A percentile compares a stretch with the other conserved stretches of the same genome.
These are phyloP conservation scores for Metalampra italica DNA, from an alignment of 2,888 invertebrate species.

Conservation along the genomic window DNA sequence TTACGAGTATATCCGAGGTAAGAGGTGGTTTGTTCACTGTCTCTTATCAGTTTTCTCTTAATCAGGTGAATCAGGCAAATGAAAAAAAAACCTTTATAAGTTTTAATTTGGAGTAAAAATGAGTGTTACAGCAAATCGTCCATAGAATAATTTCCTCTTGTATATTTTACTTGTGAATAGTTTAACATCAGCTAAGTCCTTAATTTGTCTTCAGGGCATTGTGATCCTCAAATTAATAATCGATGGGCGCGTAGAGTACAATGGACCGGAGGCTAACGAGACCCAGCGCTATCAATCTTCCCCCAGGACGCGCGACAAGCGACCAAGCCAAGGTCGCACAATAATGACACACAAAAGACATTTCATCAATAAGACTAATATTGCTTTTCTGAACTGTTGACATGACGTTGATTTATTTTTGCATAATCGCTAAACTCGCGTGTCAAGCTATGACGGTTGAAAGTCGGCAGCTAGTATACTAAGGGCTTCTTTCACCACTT, in stretches of 20 bases:
- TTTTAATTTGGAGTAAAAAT: not conserved
- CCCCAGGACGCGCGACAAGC: constrained; percentile 9
- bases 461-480: too few relatives aligned
- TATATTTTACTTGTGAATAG: not conserved
- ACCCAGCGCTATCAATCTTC: constrained; percentile 47
- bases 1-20: too few relatives aligned
- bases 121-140: not conserved
- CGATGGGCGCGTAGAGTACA: constrained; percentile 49
- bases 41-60: too few relatives aligned
- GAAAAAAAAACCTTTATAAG: too few relatives aligned
- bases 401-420: not conserved
- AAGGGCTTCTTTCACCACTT: too few relatives aligned
- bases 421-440: not conserved
- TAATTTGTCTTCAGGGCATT: constrained; percentile 48
- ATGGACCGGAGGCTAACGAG: constrained; percentile 47
- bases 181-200: constrained; percentile 6
- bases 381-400: not conserved
- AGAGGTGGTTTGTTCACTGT: too few relatives aligned
- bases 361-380: not conserved
- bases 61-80: too few relatives aligned
- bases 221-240: constrained; percentile 57
- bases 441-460: too few relatives aligned
- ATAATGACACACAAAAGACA: not conserved
- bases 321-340: constrained; percentile 35
- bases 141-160: not conserved